phyloP scores from a whole-genome alignment of 2,113 vertebrate genomes.

The Prinia subflava region DNA sequence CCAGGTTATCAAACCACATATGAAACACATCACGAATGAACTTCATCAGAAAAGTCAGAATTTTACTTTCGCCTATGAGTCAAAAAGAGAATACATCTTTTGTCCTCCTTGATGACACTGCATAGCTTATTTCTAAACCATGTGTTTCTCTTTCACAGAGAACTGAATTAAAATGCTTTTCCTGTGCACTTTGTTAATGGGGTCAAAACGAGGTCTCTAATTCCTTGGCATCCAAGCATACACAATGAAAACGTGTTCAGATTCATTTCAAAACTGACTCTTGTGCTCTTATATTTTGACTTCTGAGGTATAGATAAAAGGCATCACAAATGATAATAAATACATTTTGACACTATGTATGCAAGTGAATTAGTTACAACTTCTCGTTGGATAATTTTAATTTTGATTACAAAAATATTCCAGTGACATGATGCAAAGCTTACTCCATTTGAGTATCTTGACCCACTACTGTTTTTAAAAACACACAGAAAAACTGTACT shows the following conservation, averaged over 20 bases:
- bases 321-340: background rate
- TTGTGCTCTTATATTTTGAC: background rate
- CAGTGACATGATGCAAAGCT: background rate
- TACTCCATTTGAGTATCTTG: background rate
- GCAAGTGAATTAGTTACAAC: background rate
- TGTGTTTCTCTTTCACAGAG: background rate
- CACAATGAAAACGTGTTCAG: background rate
- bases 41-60: background rate
- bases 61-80: background rate
- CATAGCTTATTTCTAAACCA: background rate
- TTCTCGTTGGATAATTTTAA: background rate
- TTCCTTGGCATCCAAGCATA: background rate
- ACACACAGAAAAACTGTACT: background rate
- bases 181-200: background rate
- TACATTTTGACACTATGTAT: background rate
- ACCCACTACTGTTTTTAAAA: background rate
- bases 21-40: background rate
- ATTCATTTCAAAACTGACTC: background rate
- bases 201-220: background rate
- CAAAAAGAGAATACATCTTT: background rate
- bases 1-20: background rate
- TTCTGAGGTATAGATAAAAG: background rate
- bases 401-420: background rate
- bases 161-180: background rate
- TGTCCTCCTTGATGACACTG: background rate